Base-by-base conservation (phyloP, 1,140 invertebrate genomes). In the Calycopis cecrops region DNA sequence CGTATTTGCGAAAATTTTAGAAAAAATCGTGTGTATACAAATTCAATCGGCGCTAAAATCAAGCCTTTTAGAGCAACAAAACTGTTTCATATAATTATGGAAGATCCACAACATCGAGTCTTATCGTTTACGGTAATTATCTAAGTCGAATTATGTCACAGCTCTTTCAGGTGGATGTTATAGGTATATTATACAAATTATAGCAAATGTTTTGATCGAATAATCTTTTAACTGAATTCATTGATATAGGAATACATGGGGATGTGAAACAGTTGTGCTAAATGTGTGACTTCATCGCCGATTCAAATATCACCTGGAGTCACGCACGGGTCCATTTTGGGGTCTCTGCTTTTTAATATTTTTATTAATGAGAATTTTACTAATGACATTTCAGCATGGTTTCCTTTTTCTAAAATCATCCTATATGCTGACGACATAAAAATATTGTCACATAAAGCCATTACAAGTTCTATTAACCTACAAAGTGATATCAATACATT, bases 391-490 rank as follows among this genome's bases (percentile, higher is more conserved):
- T 10, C 11, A 50, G 14, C 28, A 10, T 35, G 33, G n/a, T 50
- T 50, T 16, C 12, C 12, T 35, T 9, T 16, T 9, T 50, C 33
- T 9, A 35, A 35, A 3, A 16, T 50, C 1, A 1, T 49, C 1
- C 4, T 49, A 12, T 49, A 28, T 49, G 48, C 48, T 3, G 48
- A 49, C 9, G 48, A 49, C 10, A 49, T 49, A 12, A 49, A 49
- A 49, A 49, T 34, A 9, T 7, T 49, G 9, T 6, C 10, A 49
- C n/a, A 4, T 49, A 9, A 14, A 35, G 18, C 17, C 14, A 14
- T 16, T 16, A 17, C 16, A 12, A 4, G 49, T 35, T n/a, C 49
- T 49, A 8, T 9, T 1, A 21, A 33, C 4, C 28, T 49, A 9
- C 48, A 49, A 9, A 18, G 14, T 3, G 48, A 49, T 11, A 9